Base-by-base conservation (phyloP, 2,113 vertebrate species). In the Anas platyrhynchos region DNA sequence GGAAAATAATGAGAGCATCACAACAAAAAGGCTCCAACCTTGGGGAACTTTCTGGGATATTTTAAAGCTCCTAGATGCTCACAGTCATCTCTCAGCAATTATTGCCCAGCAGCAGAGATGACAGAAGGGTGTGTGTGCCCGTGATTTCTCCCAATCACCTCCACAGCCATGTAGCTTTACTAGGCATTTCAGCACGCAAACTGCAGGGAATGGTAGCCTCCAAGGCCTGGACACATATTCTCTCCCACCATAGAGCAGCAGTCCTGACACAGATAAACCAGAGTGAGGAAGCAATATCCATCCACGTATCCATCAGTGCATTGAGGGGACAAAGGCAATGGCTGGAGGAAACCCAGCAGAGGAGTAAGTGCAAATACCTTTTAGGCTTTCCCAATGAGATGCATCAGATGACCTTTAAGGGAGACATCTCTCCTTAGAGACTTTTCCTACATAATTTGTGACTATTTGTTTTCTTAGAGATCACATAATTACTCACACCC, bases 171-270 rank as follows among this genome's bases (percentile, higher is more conserved):
- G 23, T 44, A 46, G 13, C 7, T 91, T 75, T 65, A 32, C 56
- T 86, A 92, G 52, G 22, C 29, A 38, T 46, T 84, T 68, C 58
- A 22, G 38, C 3, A 2, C 14, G n/a, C 8, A 20, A 2, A 0
- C 21, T 20, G 21, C 27, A 62, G 61, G n/a, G 85, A 22, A 23
- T 9, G 2, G 8, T 15, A 11, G n/a, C 52, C 31, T 26, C 83
- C 0, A 2, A 63, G 25, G 76, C 68, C 44, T 0, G 0, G 67
- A 8, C 13, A 66, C 0, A 0, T 7, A n/a, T 16, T 94, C 46
- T 20, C 27, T 90, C 27, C 59, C 5, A 5, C 48, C 23, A 31
- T 8, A 54, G 31, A 34, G 36, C 41, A 38, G 56, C 25, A 55
- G 52, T 2, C 17, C 66, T 14, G 16, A 43, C 11, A 88, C 31